Percentiles rank a stretch among this genome's conserved stretches.
Evolutionary conservation across 2,113 vertebrate genomes (phyloP).

Genomic region (Xenopus laevis): DNA sequence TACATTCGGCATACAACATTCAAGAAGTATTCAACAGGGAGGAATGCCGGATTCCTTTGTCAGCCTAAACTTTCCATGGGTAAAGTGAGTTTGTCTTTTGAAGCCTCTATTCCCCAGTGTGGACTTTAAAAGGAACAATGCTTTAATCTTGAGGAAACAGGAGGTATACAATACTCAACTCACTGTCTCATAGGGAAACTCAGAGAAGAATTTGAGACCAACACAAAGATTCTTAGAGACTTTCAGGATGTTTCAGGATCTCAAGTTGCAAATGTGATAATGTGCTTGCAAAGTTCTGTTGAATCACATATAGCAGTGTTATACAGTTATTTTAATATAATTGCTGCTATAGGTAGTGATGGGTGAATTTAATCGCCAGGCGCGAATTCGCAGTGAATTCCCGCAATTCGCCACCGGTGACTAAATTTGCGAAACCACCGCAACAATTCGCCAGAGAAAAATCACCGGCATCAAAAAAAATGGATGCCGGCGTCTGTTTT

Average conservation of each 20-base stretch:
- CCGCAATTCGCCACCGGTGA: too few relatives aligned
- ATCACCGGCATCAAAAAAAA: too few relatives aligned
- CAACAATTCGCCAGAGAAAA: too few relatives aligned
- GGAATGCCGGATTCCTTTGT: background rate
- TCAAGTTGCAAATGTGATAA: conserved; percentile 14
- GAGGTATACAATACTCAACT: conserved; percentile 28
- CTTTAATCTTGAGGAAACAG: conserved; percentile 39
- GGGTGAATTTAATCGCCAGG: too few relatives aligned
- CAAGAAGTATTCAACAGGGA: background rate
- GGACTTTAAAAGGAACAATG: conserved; percentile 14
- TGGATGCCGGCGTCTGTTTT: too few relatives aligned
- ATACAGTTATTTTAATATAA: too few relatives aligned
- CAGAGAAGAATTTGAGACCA: conserved; percentile 18
- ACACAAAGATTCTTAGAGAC: conserved; percentile 26
- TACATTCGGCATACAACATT: too few relatives aligned
- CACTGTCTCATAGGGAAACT: conserved; percentile 27
- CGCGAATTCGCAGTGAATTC: too few relatives aligned
- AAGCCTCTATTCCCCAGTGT: conserved; percentile 28
- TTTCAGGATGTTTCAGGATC: conserved; percentile 25
- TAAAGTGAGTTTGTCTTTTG: conserved; percentile 13
- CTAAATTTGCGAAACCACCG: too few relatives aligned
- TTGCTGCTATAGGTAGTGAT: too few relatives aligned
- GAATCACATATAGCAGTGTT: too few relatives aligned
- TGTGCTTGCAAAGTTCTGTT: too few relatives aligned
- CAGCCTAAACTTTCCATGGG: background rate